phyloP scores from a whole-genome alignment of 2,113 vertebrate species.

The Catagonus wagneri region DNA sequence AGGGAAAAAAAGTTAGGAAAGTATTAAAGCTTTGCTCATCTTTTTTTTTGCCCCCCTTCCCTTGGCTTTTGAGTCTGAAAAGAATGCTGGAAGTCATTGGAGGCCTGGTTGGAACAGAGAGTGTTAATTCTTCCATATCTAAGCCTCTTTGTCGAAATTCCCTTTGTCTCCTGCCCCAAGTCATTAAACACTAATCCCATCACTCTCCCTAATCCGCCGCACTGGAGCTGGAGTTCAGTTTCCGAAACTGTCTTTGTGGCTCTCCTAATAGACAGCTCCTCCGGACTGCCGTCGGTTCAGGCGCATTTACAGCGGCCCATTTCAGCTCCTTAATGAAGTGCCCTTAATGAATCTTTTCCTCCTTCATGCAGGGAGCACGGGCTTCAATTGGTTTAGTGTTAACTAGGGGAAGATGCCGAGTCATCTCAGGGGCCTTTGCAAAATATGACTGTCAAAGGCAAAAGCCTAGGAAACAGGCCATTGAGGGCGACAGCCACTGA shows the following conservation, averaged over 20 bases:
- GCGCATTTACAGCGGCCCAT: constrained; percentile 88
- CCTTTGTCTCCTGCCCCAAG: constrained; percentile 97
- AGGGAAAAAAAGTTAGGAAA: constrained; percentile 82
- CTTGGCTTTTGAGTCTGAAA: constrained; percentile 84
- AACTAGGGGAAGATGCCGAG: constrained; percentile 88
- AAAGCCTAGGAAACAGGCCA: constrained; percentile 90
- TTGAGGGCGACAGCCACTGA: constrained; percentile 86
- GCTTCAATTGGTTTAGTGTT: constrained; percentile 90
- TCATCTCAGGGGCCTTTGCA: constrained; percentile 88
- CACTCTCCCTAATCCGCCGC: constrained; percentile 98
- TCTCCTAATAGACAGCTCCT: constrained; percentile 92
- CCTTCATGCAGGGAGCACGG: constrained; percentile 86
- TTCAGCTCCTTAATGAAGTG: constrained; percentile 92
- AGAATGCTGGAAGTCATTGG: constrained; percentile 90
- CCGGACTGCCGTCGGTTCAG: constrained; percentile 88
- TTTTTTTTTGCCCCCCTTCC: constrained; percentile 64
- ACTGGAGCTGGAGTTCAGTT: constrained; percentile 92
- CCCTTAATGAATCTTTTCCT: constrained; percentile 94
- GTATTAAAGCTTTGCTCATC: constrained; percentile 82
- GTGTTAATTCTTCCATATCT: constrained; percentile 96
- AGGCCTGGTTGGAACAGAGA: constrained; percentile 91
- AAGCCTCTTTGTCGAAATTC: constrained; percentile 93
- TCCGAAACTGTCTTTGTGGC: constrained; percentile 94
- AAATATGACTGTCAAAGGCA: constrained; percentile 91
- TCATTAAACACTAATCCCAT: constrained; percentile 99